Conservation (phyloP, 2,113 vertebrate genomes). For the Mesocricetus auratus region DNA sequence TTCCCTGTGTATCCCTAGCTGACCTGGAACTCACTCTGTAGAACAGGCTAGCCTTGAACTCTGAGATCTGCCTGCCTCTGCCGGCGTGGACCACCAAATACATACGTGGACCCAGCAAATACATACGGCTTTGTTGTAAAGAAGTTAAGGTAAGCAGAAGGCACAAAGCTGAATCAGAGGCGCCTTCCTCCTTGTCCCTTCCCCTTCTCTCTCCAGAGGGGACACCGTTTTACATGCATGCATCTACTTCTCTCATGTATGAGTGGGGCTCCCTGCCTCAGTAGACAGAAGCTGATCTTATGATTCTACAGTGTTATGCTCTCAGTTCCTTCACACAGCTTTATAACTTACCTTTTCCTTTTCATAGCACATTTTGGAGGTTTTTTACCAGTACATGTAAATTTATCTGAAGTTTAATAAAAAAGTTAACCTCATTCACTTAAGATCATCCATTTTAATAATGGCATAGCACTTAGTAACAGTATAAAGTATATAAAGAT, state of each 20-base stretch:
- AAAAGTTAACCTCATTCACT: slow-evolving; percentile 4
- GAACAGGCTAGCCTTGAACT: not conserved
- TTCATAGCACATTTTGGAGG: not conserved
- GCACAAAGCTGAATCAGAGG: too few species aligned
- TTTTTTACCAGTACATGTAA: not conserved
- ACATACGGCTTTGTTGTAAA: not conserved
- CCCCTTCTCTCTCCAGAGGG: not conserved
- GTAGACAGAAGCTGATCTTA: too few species aligned
- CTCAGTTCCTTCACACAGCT: not conserved
- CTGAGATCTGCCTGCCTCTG: not conserved
- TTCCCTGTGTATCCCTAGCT: not conserved
- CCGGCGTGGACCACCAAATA: not conserved
- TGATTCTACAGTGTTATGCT: not conserved
- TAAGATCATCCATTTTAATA: slow-evolving; percentile 19
- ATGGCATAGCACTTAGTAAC: not conserved
- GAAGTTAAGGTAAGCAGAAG: not conserved
- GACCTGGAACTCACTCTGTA: not conserved
- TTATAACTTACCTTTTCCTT: not conserved
- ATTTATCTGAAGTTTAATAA: not conserved
- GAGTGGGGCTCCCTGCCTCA: not conserved
- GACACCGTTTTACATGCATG: not conserved
- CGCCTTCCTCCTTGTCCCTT: not conserved
- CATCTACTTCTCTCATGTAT: not conserved
- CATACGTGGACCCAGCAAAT: not conserved
- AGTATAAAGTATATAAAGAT: not conserved